phyloP scores from a whole-genome alignment of 2,888 invertebrate genomes.

The Dicycla oo region DNA sequence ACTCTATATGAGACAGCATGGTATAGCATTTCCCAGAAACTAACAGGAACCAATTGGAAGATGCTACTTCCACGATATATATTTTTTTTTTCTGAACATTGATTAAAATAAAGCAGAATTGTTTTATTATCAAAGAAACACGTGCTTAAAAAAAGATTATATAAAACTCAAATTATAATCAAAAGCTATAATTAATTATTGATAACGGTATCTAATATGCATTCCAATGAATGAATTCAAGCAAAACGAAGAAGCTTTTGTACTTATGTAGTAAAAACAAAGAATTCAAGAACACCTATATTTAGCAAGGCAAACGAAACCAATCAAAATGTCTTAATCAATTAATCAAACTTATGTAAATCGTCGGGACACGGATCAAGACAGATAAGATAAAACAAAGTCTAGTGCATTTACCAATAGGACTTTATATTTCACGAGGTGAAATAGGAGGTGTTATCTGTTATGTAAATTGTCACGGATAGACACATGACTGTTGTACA shows the following conservation, averaged over 20 bases:
- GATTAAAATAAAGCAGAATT: not conserved
- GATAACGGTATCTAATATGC: not conserved
- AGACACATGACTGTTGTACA: slow-evolving; percentile 11
- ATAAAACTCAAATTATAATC: not conserved
- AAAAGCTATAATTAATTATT: slow-evolving; percentile 5
- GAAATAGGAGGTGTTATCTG: slow-evolving; percentile 24
- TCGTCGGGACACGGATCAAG: not conserved
- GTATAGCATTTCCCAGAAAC: not conserved
- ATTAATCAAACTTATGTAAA: slow-evolving; percentile 11
- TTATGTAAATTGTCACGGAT: not conserved
- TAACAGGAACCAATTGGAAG: not conserved
- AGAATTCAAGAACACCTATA: not conserved
- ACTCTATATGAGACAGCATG: not conserved
- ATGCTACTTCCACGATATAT: not conserved
- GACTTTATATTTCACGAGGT: slow-evolving; percentile 10
- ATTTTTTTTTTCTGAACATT: not conserved
- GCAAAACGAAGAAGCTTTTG: not conserved
- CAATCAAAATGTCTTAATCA: not conserved
- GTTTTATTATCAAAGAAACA: not conserved
- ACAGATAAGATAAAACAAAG: slow-evolving; percentile 32
- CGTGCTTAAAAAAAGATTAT: not conserved
- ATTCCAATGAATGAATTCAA: not conserved
- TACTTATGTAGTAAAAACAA: not conserved
- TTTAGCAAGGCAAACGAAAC: not conserved
- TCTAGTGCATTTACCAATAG: slow-evolving; percentile 20